Conservation (phyloP, 2,113 vertebrate species). For the Condylura cristata region DNA sequence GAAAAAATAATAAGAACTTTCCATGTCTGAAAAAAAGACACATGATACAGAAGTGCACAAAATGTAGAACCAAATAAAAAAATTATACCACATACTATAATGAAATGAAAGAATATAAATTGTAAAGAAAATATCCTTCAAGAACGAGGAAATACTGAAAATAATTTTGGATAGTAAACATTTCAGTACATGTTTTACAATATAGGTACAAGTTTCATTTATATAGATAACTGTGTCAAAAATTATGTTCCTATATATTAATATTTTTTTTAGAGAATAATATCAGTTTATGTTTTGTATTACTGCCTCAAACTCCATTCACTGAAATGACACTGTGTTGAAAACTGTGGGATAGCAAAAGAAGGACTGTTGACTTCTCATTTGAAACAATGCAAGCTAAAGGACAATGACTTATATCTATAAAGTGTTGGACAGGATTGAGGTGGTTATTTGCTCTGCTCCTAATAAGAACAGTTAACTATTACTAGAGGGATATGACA, state of each 20-base stretch:
- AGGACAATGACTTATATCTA: background rate
- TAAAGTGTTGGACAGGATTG: background rate
- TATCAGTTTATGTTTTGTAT: no score
- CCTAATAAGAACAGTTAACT: no score
- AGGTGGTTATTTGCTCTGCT: background rate
- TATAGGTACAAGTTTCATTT: no score
- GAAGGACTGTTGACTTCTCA: background rate
- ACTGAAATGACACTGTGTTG: no score
- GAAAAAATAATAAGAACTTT: background rate
- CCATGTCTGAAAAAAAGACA: background rate
- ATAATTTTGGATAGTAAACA: background rate
- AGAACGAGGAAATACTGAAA: background rate
- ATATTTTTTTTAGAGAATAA: no score
- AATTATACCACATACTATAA: background rate
- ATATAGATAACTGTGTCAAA: no score
- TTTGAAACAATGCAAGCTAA: background rate
- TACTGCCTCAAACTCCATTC: no score
- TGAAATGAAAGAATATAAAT: background rate
- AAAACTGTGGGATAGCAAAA: background rate
- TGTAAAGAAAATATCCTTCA: background rate
- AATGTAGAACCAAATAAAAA: background rate
- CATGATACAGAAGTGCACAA: background rate
- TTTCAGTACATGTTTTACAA: no score
- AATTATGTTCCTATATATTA: no score
- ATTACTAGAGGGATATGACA: no score